phyloP scores from a whole-genome alignment of 2,113 vertebrate species.

The Mesembrinibis cayennensis region DNA sequence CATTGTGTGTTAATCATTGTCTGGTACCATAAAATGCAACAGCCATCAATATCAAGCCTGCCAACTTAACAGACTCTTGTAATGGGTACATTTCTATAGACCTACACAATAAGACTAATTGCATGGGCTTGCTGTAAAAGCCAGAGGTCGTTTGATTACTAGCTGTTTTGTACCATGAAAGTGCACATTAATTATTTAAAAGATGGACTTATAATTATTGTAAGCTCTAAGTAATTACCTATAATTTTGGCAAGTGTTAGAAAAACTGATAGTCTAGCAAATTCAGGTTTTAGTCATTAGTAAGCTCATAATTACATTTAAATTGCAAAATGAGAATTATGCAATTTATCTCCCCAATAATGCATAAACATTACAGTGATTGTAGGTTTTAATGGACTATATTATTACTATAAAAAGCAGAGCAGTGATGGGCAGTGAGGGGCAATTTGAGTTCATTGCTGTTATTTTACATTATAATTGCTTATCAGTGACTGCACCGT shows the following conservation, averaged over 20 bases:
- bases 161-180: slow-evolving; percentile 71
- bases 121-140: slow-evolving; percentile 66
- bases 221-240: slow-evolving; percentile 78
- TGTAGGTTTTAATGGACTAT: slow-evolving; percentile 79
- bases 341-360: slow-evolving; percentile 79
- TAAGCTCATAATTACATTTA: slow-evolving; percentile 82
- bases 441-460: slow-evolving; percentile 68
- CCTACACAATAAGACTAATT: slow-evolving; percentile 76
- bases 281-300: slow-evolving; percentile 81
- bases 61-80: slow-evolving; percentile 60
- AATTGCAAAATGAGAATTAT: slow-evolving; percentile 83
- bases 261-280: slow-evolving; percentile 77
- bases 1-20: slow-evolving; percentile 34
- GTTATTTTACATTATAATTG: slow-evolving; percentile 73
- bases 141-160: slow-evolving; percentile 76
- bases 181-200: slow-evolving; percentile 79
- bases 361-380: slow-evolving; percentile 79
- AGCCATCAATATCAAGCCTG: slow-evolving; percentile 31
- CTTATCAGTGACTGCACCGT: background rate
- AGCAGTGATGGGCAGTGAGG: slow-evolving; percentile 72
- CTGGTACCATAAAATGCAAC: slow-evolving; percentile 41
- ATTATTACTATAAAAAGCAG: slow-evolving; percentile 65
- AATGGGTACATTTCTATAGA: slow-evolving; percentile 71
- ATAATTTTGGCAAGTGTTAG: slow-evolving; percentile 79
- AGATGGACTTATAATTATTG: slow-evolving; percentile 81